Base-by-base conservation (phyloP, 2,888 invertebrate species). In the Steromphala cineraria region DNA sequence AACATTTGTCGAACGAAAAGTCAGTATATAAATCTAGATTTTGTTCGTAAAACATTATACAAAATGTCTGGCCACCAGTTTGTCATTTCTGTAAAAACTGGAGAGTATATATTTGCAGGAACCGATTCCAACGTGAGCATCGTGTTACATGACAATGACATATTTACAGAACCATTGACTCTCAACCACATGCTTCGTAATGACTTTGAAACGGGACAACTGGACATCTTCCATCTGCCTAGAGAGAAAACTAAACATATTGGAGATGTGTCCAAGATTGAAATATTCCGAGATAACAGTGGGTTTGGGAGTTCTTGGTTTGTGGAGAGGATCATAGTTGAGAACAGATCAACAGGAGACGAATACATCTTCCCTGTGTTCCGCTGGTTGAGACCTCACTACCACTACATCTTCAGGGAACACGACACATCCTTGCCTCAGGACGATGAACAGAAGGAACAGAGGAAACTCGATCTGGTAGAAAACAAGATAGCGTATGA, bases 41-140 rank as follows among this genome's bases (percentile, higher is more conserved):
- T 36, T 36, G 7, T 36, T 36, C 36, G 7, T 36, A 2, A 36
- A 36, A 2, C 36, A 36, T 2, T 7, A 2, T 10, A 10, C 13
- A 13, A 46, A 46, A 46, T 46, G 46, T 46, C 46, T 46, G 46
- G 13, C 46, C 28, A 62, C 10, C 28, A 62, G 53, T 87, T 86
- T 75, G 76, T 84, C n/a, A 87, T 94, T 17, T 91, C 91, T 77
- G 93, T 94, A 15, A 91, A 91, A 52, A 94, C 94, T 0, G 94
- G 94, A 0, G 94, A 94, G 84, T 88, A 90, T 19, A 92, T 91
- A 78, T 90, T 91, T 8, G 92, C 93, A 0, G 93, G 92, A 0
- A 93, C 93, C 0, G 93, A 94, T 81, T 93, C 93, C 53, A 93
- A 93, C 78, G 91, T 94, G 0, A 90, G 88, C 83, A 85, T 94